phyloP scores from a whole-genome alignment of 1,140 invertebrate species.

The Cataglyphis hispanica region DNA sequence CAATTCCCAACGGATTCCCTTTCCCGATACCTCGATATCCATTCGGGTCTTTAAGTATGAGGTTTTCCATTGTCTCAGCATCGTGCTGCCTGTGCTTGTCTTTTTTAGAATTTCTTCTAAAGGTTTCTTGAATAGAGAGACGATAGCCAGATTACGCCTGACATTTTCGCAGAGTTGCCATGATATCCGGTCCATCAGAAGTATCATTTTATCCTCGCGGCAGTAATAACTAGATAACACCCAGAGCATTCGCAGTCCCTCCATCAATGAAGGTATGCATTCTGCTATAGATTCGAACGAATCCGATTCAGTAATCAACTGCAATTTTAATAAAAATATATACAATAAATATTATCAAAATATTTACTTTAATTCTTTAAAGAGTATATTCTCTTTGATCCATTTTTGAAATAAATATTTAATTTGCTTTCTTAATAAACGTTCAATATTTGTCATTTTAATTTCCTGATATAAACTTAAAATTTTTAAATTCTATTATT shows the following conservation, averaged over 20 bases:
- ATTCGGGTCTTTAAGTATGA: constrained; percentile 91
- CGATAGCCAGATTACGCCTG: constrained; percentile 90
- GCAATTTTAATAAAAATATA: constrained; percentile 6
- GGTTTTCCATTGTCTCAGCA: constrained; percentile 92
- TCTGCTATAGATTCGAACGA: constrained; percentile 91
- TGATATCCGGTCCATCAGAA: constrained; percentile 92
- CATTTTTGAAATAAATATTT: background rate
- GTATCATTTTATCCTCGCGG: constrained; percentile 91
- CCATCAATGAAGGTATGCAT: constrained; percentile 92
- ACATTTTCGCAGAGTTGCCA: constrained; percentile 93
- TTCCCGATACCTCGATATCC: constrained; percentile 93
- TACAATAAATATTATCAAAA: background rate
- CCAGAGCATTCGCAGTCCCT: constrained; percentile 94
- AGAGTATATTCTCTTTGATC: background rate
- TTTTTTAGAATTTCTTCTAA: constrained; percentile 86
- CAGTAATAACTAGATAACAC: constrained; percentile 92
- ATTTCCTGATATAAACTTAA: background rate
- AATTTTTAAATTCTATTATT: background rate
- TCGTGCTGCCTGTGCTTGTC: constrained; percentile 88
- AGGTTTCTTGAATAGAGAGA: constrained; percentile 90
- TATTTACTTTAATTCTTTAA: background rate
- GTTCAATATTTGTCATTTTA: too few species aligned
- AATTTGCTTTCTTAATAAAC: background rate
- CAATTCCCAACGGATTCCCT: constrained; percentile 96
- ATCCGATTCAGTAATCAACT: constrained; percentile 91